phyloP scores from a whole-genome alignment of 2,888 invertebrate genomes.

The Ormyrus thymus region DNA sequence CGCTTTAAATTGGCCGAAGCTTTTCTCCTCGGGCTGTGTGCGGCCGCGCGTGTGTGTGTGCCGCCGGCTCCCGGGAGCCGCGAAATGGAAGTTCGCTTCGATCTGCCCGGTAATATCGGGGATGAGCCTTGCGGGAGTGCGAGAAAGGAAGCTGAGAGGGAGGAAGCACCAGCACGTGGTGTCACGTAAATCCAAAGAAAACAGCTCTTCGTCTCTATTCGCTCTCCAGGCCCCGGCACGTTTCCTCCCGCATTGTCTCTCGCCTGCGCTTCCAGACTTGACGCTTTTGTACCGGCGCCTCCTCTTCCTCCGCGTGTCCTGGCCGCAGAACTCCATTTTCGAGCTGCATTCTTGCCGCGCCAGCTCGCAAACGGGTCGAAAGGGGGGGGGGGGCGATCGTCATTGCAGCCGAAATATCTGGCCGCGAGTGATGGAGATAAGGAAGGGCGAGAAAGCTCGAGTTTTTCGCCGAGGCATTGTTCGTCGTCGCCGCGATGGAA shows the following conservation, averaged over 20 bases:
- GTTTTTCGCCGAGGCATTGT: conserved; percentile 23
- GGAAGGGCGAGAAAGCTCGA: background rate
- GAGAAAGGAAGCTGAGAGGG: background rate
- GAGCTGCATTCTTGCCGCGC: conserved; percentile 48
- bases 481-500: conserved; percentile 6
- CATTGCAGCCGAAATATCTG: conserved; percentile 26
- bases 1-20: conserved; percentile 45
- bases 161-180: conserved; percentile 62
- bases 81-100: conserved; percentile 67
- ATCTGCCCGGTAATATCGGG: conserved; percentile 65
- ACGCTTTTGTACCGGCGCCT: conserved; percentile 31
- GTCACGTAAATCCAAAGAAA: conserved; percentile 70
- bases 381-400: conserved; percentile 10
- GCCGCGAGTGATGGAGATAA: conserved; percentile 7
- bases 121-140: conserved; percentile 27
- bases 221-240: conserved; percentile 59
- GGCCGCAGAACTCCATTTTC: conserved; percentile 43
- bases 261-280: conserved; percentile 11
- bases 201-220: conserved; percentile 63
- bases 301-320: conserved; percentile 18
- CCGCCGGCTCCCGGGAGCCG: conserved; percentile 62
- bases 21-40: conserved; percentile 26
- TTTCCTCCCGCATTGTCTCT: conserved; percentile 48
- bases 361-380: conserved; percentile 25
- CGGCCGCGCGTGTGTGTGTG: background rate